These are phyloP conservation scores for Mythimna lalbum DNA, from an alignment of 2,888 invertebrate genomes.

Conservation along the genomic window DNA sequence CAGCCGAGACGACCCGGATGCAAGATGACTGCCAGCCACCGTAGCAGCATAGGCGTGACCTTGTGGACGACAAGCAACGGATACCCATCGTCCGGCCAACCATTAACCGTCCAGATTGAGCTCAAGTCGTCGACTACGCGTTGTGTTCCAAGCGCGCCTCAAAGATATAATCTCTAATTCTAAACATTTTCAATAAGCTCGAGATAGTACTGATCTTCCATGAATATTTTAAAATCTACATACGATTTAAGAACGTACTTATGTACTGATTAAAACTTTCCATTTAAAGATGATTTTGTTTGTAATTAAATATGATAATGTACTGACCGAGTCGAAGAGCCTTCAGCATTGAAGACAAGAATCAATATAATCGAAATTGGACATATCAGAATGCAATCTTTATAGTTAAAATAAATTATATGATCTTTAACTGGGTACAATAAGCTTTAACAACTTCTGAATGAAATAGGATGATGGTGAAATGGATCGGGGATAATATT, in stretches of 20 bases:
- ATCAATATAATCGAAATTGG: slow-evolving; percentile 36
- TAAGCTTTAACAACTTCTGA: not conserved
- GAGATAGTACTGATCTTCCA: slow-evolving; percentile 34
- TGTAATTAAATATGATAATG: slow-evolving; percentile 61
- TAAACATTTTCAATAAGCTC: slow-evolving; percentile 31
- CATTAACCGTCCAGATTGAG: too few relatives aligned
- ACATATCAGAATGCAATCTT: slow-evolving; percentile 9
- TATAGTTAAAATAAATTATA: slow-evolving; percentile 31
- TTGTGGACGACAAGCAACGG: too few relatives aligned
- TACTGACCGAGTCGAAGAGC: not conserved
- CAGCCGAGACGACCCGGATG: too few relatives aligned
- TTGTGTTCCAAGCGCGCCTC: too few relatives aligned
- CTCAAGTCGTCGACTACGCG: too few relatives aligned
- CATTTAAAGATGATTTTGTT: slow-evolving; percentile 26
- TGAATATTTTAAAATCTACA: slow-evolving; percentile 53
- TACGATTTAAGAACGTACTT: slow-evolving; percentile 35
- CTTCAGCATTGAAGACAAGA: slow-evolving; percentile 26
- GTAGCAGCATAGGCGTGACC: too few relatives aligned
- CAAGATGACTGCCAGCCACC: too few relatives aligned
- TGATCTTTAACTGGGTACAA: not conserved
- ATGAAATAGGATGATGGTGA: not conserved
- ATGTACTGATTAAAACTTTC: slow-evolving; percentile 50
- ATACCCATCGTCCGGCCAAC: too few relatives aligned
- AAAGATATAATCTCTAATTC: too few relatives aligned
- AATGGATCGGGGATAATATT: not conserved